Percentiles rank a stretch among this genome's conserved stretches.
Evolutionary conservation across 2,888 invertebrate genomes (phyloP).

Genomic region (Amblyteles armatorius): DNA sequence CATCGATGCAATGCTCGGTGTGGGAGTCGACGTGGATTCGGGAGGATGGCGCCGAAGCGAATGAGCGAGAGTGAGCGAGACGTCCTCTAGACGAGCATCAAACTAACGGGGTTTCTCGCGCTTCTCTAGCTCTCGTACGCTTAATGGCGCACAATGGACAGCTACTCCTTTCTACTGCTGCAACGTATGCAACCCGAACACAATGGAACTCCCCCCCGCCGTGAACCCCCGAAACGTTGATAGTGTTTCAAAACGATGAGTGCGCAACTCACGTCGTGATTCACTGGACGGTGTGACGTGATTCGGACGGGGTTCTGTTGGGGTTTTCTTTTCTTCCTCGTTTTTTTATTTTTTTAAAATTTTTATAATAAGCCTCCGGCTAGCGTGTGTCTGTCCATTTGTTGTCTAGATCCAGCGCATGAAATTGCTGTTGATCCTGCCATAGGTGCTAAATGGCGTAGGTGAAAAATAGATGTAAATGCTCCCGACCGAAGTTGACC

Average conservation of each 20-base stretch:
- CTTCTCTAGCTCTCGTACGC: slow-evolving; percentile 46
- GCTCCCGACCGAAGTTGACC: background rate
- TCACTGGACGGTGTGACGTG: slow-evolving; percentile 40
- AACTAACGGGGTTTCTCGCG: slow-evolving; percentile 53
- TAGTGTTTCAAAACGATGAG: slow-evolving; percentile 49
- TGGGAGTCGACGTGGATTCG: slow-evolving; percentile 21
- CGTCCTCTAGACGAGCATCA: slow-evolving; percentile 37
- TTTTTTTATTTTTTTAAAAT: background rate
- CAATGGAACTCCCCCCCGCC: slow-evolving; percentile 26
- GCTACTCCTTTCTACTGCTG: slow-evolving; percentile 42
- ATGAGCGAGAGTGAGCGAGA: slow-evolving; percentile 27
- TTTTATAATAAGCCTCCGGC: background rate
- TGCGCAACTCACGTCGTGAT: slow-evolving; percentile 33
- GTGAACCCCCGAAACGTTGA: slow-evolving; percentile 2
- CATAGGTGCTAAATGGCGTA: background rate
- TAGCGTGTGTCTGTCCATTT: too few relatives aligned
- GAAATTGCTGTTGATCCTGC: too few relatives aligned
- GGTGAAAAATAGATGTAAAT: background rate
- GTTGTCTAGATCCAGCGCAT: too few relatives aligned
- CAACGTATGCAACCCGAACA: slow-evolving; percentile 57
- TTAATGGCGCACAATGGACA: slow-evolving; percentile 58
- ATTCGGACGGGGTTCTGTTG: slow-evolving; percentile 12
- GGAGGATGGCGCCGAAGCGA: slow-evolving; percentile 42
- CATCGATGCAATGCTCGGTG: slow-evolving; percentile 57
- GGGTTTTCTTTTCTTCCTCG: background rate